Conservation (phyloP, 2,888 invertebrate species). For the Drosophila austrosaltans region DNA sequence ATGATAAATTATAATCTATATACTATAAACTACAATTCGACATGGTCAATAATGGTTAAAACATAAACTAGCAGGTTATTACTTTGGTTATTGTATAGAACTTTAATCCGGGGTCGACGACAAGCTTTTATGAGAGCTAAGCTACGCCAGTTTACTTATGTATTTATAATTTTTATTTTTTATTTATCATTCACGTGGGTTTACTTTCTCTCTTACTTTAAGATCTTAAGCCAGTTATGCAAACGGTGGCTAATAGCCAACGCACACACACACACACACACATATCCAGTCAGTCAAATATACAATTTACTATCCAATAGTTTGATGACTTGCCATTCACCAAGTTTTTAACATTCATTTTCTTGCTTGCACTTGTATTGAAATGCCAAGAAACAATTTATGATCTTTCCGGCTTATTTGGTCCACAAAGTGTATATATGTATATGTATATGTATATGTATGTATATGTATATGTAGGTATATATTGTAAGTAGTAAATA, state of each 20-base stretch:
- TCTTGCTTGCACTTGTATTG: constrained; percentile 26
- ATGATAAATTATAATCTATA: not conserved
- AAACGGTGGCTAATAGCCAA: constrained; percentile 49
- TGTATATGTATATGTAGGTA: constrained; percentile 6
- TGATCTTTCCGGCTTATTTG: constrained; percentile 36
- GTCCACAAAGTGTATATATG: constrained; percentile 8
- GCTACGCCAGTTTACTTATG: constrained; percentile 1
- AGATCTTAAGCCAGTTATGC: constrained; percentile 62
- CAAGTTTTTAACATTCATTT: constrained; percentile 48
- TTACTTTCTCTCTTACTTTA: constrained; percentile 42
- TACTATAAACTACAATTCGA: not conserved
- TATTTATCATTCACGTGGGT: constrained; percentile 11
- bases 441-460: no score
- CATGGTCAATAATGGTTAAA: not conserved
- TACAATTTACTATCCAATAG: constrained; percentile 39
- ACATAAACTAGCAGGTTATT: not conserved
- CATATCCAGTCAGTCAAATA: constrained; percentile 15
- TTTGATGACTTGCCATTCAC: constrained; percentile 68
- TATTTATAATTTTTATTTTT: not conserved
- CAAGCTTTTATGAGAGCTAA: constrained; percentile 6
- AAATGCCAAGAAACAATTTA: constrained; percentile 67
- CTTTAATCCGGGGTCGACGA: not conserved
- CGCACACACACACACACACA: constrained; percentile 23
- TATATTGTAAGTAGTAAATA: constrained; percentile 21
- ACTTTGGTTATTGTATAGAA: constrained; percentile 18